Evolutionary conservation across 2,797 vertebrate species (phyloP), one percentile per base, ranked within the genome.

Genomic region (Labroides dimidiatus): DNA sequence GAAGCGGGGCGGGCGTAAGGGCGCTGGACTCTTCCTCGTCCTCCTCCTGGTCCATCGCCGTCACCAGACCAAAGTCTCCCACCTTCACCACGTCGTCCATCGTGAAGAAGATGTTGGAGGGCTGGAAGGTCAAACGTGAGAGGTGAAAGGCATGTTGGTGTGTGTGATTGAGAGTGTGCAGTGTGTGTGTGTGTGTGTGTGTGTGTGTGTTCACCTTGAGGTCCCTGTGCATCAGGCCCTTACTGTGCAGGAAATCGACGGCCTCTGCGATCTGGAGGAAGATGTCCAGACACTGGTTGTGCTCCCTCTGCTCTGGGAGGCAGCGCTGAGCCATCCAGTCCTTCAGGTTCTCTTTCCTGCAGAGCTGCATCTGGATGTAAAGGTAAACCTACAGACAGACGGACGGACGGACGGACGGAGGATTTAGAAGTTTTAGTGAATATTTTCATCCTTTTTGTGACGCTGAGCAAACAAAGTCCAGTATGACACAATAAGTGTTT

Each of bases 321-420:
- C 95, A 95, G 43, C 97, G 94, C 69, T 94, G 91, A 61, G 93
- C 95, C 97, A 99, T 96, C 98, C 98, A 99, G 95, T 99, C 98
- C 82, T 99, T 99, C 61, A 99, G 94, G 89, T 97, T 99, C 87
- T 99, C 98, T 69, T 99, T 99, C 55, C 97, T 82, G 86, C 98
- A 99, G 51, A 99, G 95, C 89, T 99, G 98, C 98, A 99, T 99
- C 92, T 99, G 98, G 80, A 99, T 99, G 89, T 99, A 99, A 72
- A 99, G 93, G 76, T 98, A 99, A 44, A 99, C 97, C 92, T 93
- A 84, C 15, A 64, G 59, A 64, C 7, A 15, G 17, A n/a, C 6
- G 6, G 5, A 20, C n/a, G n/a, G n/a, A 84, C 15, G 62, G 59
- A 64, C 7, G 11, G 17, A n/a, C 6, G 6, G 5, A 20, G n/a